These are phyloP conservation scores for Albula goreensis DNA, from an alignment of 2,113 vertebrate genomes.

Conservation along the genomic window DNA sequence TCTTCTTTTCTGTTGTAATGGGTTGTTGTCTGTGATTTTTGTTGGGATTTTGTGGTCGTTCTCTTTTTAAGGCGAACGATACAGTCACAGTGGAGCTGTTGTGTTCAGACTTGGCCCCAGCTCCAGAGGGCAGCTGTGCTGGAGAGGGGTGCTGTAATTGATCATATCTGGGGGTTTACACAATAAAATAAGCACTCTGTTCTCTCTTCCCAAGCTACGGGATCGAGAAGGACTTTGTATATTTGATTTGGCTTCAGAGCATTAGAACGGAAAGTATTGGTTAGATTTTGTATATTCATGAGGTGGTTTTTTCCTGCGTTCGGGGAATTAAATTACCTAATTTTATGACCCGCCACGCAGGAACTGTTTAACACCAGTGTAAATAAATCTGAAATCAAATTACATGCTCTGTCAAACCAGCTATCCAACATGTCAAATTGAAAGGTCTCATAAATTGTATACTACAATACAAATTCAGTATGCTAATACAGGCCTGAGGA, in stretches of 20 bases:
- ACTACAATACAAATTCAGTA: background rate
- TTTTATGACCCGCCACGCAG: conserved; percentile 47
- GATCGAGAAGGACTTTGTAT: conserved; percentile 50
- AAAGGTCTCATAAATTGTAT: background rate
- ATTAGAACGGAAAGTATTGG: conserved; percentile 51
- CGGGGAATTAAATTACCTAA: conserved; percentile 58
- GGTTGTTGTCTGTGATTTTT: conserved; percentile 24
- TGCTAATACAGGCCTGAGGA: background rate
- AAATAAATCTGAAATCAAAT: conserved; percentile 25
- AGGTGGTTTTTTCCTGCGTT: conserved; percentile 50
- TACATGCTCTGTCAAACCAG: background rate
- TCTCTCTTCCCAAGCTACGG: conserved; percentile 42
- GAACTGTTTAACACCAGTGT: conserved; percentile 39
- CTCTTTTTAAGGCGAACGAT: conserved; percentile 26
- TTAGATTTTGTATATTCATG: conserved; percentile 45
- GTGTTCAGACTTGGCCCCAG: conserved; percentile 47
- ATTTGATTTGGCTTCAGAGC: conserved; percentile 55
- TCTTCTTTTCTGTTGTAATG: conserved; percentile 9
- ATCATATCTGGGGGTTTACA: conserved; percentile 68
- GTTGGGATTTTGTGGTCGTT: background rate
- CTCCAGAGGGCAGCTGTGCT: conserved; percentile 59
- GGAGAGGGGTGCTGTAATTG: conserved; percentile 58
- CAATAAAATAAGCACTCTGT: conserved; percentile 61
- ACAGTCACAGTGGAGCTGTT: conserved; percentile 53
- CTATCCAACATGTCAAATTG: background rate